Base-by-base conservation (phyloP, 2,113 vertebrate genomes). In the Pseudonaja textilis region DNA sequence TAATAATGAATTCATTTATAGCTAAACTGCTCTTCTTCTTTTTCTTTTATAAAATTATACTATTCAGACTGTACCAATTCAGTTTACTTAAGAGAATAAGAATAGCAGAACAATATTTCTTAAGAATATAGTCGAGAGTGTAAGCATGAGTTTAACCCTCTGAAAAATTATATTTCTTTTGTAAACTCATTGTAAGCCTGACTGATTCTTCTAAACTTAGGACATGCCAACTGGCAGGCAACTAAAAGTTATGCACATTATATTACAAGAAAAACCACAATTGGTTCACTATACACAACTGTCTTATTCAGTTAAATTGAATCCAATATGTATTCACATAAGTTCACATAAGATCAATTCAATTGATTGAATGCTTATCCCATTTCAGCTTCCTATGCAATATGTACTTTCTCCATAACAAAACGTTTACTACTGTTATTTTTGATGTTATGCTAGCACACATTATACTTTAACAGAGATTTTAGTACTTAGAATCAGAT, bases 1-100 rank as follows among this genome's bases (percentile, higher is more conserved):
- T n/a, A 64, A 64, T 64, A 64, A 12, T 29, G 59, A 64, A 64
- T 64, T 64, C 61, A 64, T 64, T n/a, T 14, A n/a, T 64, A 10
- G 61, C 25, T 64, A 64, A 64, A 29, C 3, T 64, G 61, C 10
- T 64, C 26, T 64, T 64, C 47, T 47, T 7, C 47, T 2, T 64
- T 59, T 88, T 89, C 57, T 59, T 64, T 11, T 29, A 64, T 64
- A 64, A 29, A 64, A 12, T 64, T 64, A 64, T 29, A 89, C 25
- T 93, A 90, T 91, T 69, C 90, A 94, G n/a, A 87, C 50, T 4
- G 23, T 64, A 64, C 26, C 26, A 64, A 64, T 64, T 64, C 26
- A 64, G 59, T 64, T 90, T 89, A 89, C 25, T 12, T 22, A 34
- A 81, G 61, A 91, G 1, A 69, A 52, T 7, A 90, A 64, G 14